A percentile compares a stretch with the other conserved stretches of the same genome.
Conservation (phyloP, 2,888 invertebrate genomes). For the Uloborus plumipes region DNA sequence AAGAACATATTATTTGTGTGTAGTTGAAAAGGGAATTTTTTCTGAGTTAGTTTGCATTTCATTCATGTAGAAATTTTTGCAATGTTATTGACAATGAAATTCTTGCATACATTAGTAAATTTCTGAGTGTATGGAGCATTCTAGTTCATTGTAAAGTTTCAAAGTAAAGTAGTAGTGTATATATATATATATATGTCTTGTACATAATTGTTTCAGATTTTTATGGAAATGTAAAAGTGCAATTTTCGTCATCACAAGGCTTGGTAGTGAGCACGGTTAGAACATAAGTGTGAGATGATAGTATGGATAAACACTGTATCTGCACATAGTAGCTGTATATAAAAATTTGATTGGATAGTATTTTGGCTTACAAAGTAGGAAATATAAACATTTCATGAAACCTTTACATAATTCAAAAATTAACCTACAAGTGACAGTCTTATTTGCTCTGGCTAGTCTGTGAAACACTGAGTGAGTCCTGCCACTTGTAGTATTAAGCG, state of each 20-base stretch:
- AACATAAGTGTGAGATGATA: slow-evolving; percentile 26
- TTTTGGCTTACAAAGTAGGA: slow-evolving; percentile 5
- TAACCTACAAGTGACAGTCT: too few relatives aligned
- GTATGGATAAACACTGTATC: slow-evolving; percentile 21
- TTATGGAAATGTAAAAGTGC: slow-evolving; percentile 58
- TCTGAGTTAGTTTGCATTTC: too few relatives aligned
- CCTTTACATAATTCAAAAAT: too few relatives aligned
- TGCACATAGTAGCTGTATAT: slow-evolving; percentile 37
- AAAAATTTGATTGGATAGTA: not conserved
- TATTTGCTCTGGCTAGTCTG: too few relatives aligned
- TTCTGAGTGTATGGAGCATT: slow-evolving; percentile 28
- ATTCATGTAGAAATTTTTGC: too few relatives aligned
- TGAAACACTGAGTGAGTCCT: too few relatives aligned
- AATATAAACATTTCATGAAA: not conserved
- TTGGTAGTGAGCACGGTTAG: slow-evolving; percentile 50
- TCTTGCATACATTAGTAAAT: too few relatives aligned
- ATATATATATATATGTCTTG: slow-evolving; percentile 51
- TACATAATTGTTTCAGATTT: slow-evolving; percentile 50
- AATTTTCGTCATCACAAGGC: slow-evolving; percentile 57
- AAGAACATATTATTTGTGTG: too few relatives aligned
- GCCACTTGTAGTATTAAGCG: too few relatives aligned
- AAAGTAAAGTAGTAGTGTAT: too few relatives aligned
- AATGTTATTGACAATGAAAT: too few relatives aligned
- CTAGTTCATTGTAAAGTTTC: slow-evolving; percentile 37
- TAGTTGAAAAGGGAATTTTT: too few relatives aligned